Evolutionary conservation across 2,113 vertebrate species (phyloP).

Genomic region (Oncorhynchus mykiss): DNA sequence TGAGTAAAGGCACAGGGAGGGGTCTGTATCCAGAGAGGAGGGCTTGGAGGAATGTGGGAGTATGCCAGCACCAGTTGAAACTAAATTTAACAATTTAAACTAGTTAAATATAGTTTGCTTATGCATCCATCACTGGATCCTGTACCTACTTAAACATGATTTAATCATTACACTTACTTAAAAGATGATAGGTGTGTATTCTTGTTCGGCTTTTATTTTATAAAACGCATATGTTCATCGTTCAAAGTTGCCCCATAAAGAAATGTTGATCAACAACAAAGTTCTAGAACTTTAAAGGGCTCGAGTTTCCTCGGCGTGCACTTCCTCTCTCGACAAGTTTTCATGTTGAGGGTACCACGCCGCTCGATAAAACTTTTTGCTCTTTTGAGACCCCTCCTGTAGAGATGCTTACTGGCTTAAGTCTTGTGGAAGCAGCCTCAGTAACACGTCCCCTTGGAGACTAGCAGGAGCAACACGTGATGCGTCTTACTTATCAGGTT

Average conservation of each 20-base stretch:
- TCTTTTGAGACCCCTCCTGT: conserved; percentile 35
- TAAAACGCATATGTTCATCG: background rate
- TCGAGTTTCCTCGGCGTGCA: background rate
- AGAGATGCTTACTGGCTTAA: conserved; percentile 72
- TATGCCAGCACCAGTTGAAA: conserved; percentile 18
- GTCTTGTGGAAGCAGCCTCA: conserved; percentile 51
- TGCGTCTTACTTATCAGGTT: conserved; percentile 86
- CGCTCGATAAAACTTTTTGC: conserved; percentile 18
- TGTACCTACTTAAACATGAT: background rate
- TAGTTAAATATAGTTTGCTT: conserved; percentile 6
- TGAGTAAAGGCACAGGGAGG: conserved; percentile 47
- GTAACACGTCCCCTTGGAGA: conserved; percentile 83
- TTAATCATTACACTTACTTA: background rate
- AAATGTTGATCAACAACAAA: conserved; percentile 6
- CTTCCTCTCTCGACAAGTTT: background rate
- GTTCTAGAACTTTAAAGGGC: background rate
- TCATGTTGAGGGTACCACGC: background rate
- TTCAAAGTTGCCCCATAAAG: background rate
- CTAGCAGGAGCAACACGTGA: conserved; percentile 88
- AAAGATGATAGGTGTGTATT: background rate
- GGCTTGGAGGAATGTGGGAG: conserved; percentile 59
- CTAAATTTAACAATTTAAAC: conserved; percentile 7
- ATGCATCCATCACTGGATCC: background rate
- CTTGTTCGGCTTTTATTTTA: background rate
- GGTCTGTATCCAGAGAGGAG: conserved; percentile 59